Evolutionary conservation across 2,888 invertebrate species (phyloP), one percentile per base, ranked within the genome.

Genomic region (Colletes collaris): DNA sequence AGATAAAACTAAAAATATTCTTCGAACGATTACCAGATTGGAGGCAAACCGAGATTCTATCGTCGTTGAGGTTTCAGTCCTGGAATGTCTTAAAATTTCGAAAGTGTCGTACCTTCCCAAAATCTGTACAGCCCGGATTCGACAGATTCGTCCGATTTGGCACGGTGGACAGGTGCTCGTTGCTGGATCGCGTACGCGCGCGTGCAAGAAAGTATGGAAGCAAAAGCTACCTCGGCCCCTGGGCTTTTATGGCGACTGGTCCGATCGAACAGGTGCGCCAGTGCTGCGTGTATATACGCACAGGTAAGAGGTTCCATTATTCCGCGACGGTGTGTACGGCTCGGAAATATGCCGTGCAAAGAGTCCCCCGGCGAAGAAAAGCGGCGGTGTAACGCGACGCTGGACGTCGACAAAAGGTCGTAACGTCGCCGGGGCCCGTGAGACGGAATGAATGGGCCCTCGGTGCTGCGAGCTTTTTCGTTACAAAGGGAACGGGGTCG

Each of bases 251-350:
- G 87, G 82, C 81, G 87, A 87, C 82, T 86, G 84, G 86, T 83
- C 85, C 86, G 87, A 90, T 90, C 88, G 89, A 90, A 90, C 90
- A 90, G 90, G 90, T 90, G 90, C 86, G 83, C 79, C 35, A 16
- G 5, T 11, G 52, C 16, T 16, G 52, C 65, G 66, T 72, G 81
- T 81, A 73, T 70, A 76, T 67, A 76, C 62, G 66, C 81, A 56
- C 64, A 76, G 71, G 78, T 86, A 85, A 86, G 87, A 87, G 87
- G 79, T 86, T 75, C 87, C 81, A 86, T 86, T 87, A 85, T 86
- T 80, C 83, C 83, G 3, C 37, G 65, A 8, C 76, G 68, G 62
- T 84, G 86, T 84, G 60, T 76, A 80, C 55, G 66, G 70, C 72
- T 66, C 35, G 56, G 76, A 67, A 84, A 68, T 70, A 75, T 71